Evolutionary conservation across 1,140 invertebrate genomes (phyloP).

Genomic region (Orius insidiosus): DNA sequence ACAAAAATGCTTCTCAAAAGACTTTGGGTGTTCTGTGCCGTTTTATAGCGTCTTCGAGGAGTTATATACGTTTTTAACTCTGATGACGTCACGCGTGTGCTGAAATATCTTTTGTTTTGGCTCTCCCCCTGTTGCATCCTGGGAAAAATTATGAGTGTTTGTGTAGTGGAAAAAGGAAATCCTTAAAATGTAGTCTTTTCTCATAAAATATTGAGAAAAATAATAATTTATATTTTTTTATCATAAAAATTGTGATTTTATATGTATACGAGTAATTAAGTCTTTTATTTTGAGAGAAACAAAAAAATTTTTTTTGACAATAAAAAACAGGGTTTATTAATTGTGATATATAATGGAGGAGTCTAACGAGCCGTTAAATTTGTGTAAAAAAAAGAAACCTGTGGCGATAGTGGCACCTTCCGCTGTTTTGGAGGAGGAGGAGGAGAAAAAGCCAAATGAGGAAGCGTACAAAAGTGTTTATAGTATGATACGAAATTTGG

Average conservation of each 20-base stretch:
- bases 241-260: background rate
- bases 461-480: conserved; percentile 14
- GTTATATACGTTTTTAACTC: no score
- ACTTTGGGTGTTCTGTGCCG: no score
- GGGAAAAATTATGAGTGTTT: conserved; percentile 15
- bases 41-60: no score
- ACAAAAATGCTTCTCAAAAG: no score
- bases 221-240: background rate
- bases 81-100: conserved; percentile 9
- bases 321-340: background rate
- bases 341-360: conserved; percentile 15
- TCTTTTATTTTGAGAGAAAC: conserved; percentile 9
- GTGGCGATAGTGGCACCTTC: conserved; percentile 30
- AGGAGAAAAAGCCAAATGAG: conserved; percentile 15
- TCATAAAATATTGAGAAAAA: background rate
- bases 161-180: conserved; percentile 2
- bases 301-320: background rate
- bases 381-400: conserved; percentile 28
- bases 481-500: conserved; percentile 22
- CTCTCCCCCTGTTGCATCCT: conserved; percentile 18
- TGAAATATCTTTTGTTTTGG: conserved; percentile 21
- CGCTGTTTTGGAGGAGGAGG: conserved; percentile 20
- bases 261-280: conserved; percentile 11
- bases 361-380: conserved; percentile 25
- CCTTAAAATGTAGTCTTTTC: background rate